A percentile compares a stretch with the other conserved stretches of the same genome.
Evolutionary conservation across 2,113 vertebrate species (phyloP).

Genomic region (Prinia subflava): DNA sequence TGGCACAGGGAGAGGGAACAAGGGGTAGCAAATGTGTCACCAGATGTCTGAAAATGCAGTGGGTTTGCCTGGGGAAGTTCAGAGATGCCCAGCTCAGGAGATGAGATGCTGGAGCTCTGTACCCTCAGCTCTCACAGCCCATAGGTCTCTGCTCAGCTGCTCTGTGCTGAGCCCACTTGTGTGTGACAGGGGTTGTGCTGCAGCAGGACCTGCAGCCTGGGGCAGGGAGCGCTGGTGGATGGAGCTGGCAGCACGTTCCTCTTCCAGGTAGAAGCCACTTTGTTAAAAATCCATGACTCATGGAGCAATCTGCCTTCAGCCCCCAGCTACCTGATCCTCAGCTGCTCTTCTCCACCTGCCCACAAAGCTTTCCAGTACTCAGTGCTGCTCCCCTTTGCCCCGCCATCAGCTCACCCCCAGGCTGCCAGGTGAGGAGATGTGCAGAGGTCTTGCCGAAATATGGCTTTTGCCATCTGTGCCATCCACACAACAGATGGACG

Average conservation of each 20-base stretch:
- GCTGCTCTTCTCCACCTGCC: neutral
- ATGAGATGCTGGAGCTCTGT: neutral
- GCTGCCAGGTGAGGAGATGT: neutral
- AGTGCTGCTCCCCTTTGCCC: slow-evolving; percentile 3
- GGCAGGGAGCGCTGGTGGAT: neutral
- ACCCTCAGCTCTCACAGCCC: neutral
- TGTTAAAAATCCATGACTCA: neutral
- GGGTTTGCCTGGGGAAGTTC: neutral
- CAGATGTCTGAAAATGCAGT: neutral
- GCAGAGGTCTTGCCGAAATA: slow-evolving; percentile 37
- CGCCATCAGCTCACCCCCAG: neutral
- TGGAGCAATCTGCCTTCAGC: neutral
- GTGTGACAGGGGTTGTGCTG: neutral
- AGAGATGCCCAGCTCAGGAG: neutral
- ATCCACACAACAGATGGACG: slow-evolving; percentile 31
- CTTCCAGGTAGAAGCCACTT: neutral
- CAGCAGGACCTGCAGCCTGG: neutral
- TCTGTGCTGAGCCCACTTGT: neutral
- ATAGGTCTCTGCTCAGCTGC: neutral
- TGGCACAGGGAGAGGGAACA: neutral
- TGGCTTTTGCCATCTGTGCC: slow-evolving; percentile 38
- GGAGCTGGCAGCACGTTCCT: neutral
- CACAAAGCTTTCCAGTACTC: neutral
- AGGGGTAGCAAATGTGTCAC: neutral
- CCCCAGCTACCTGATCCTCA: neutral